These are phyloP conservation scores for Triops longicaudatus DNA, from an alignment of 1,140 invertebrate genomes.

Conservation along the genomic window DNA sequence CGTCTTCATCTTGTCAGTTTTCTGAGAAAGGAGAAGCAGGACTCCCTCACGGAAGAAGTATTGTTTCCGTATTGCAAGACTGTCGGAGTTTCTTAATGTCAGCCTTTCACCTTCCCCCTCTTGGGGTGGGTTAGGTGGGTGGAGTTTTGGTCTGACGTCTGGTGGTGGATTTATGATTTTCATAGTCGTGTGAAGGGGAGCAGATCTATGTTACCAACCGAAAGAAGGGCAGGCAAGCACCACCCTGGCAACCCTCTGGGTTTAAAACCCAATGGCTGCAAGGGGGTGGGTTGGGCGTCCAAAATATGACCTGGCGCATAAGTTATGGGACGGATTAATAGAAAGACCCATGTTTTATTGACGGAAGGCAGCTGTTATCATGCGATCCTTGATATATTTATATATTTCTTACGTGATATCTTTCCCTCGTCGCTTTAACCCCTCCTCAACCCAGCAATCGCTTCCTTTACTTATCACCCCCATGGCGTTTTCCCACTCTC, in stretches of 20 bases:
- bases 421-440: too few relatives aligned
- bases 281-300: neutral
- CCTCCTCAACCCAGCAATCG: neutral
- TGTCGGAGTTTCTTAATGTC: neutral
- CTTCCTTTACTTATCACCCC: neutral
- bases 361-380: constrained; percentile 17
- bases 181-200: constrained; percentile 25
- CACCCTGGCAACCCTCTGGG: neutral
- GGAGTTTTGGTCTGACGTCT: constrained; percentile 14
- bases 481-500: neutral
- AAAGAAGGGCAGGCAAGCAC: neutral
- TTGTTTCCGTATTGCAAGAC: neutral
- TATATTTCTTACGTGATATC: neutral
- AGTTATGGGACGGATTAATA: constrained; percentile 24
- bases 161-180: constrained; percentile 23
- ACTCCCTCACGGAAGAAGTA: neutral
- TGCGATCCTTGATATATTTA: constrained; percentile 7
- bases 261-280: neutral
- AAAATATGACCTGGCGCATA: constrained; percentile 26
- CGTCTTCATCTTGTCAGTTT: neutral
- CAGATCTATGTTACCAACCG: neutral
- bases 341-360: constrained; percentile 27
- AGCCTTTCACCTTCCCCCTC: too few relatives aligned
- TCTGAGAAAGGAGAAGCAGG: neutral
- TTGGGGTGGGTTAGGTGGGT: neutral